phyloP scores from a whole-genome alignment of 2,113 vertebrate genomes.

The Colius striatus region DNA sequence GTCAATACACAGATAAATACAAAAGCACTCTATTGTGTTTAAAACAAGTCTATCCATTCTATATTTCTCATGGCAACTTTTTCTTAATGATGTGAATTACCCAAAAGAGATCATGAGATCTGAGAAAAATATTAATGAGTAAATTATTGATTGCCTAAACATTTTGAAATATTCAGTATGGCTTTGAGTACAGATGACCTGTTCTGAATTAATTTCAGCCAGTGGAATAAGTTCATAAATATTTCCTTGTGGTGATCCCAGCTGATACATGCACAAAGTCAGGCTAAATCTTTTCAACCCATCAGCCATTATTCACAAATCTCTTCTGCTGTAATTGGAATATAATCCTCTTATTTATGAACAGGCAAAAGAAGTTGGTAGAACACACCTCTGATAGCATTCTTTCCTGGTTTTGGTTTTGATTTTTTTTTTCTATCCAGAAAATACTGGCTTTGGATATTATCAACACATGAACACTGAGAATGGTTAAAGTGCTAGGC shows the following conservation, averaged over 20 bases:
- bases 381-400: not conserved
- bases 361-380: not conserved
- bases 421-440: not conserved
- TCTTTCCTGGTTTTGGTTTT: not conserved
- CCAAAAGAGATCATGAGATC: not conserved
- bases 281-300: fast-evolving
- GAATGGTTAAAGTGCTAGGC: no score
- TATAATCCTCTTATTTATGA: not conserved
- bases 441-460: not conserved
- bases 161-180: not conserved
- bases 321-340: not conserved
- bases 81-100: not conserved
- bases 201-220: not conserved
- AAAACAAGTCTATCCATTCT: not conserved
- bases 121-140: not conserved
- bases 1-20: not conserved
- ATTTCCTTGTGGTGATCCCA: not conserved
- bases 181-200: not conserved
- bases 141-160: not conserved
- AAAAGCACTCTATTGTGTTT: not conserved
- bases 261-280: not conserved
- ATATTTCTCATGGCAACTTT: not conserved
- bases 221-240: not conserved
- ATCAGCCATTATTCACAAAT: not conserved
- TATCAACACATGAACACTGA: not conserved